A percentile compares a stretch with the other conserved stretches of the same genome.
Conservation (phyloP, 1,140 invertebrate genomes). For the Trissolcus basalis region DNA sequence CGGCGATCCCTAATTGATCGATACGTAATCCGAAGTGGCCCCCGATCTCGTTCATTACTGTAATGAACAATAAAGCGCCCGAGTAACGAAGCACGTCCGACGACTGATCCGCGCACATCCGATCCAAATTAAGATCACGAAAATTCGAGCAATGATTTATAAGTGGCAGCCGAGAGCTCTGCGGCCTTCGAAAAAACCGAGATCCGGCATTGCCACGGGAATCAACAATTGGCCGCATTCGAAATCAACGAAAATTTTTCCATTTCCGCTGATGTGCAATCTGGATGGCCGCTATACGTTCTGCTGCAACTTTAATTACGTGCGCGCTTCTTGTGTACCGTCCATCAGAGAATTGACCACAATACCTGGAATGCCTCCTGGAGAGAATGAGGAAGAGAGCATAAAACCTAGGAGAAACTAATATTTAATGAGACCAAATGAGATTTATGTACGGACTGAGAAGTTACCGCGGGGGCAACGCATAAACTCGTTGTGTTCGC, state of each 20-base stretch:
- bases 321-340: conserved; percentile 6
- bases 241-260: too few species aligned
- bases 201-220: too few species aligned
- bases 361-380: conserved; percentile 39
- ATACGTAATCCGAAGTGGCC: conserved; percentile 61
- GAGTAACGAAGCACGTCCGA: conserved; percentile 51
- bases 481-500: conserved; percentile 49
- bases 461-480: conserved; percentile 24
- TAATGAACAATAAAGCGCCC: conserved; percentile 60
- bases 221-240: too few species aligned
- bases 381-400: conserved; percentile 49
- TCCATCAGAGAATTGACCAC: conserved; percentile 33
- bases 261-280: conserved; percentile 11
- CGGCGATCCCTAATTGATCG: conserved; percentile 59
- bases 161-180: too few species aligned
- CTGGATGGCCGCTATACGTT: conserved; percentile 6
- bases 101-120: conserved; percentile 25
- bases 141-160: conserved; percentile 43
- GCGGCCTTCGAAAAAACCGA: conserved; percentile 10
- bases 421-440: conserved; percentile 56
- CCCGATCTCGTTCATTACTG: conserved; percentile 55
- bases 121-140: conserved; percentile 52
- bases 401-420: conserved; percentile 40
- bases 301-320: conserved; percentile 32
- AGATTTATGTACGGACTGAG: conserved; percentile 39